Evolutionary conservation across 2,888 invertebrate genomes (phyloP).

Genomic region (Rotaria socialis): DNA sequence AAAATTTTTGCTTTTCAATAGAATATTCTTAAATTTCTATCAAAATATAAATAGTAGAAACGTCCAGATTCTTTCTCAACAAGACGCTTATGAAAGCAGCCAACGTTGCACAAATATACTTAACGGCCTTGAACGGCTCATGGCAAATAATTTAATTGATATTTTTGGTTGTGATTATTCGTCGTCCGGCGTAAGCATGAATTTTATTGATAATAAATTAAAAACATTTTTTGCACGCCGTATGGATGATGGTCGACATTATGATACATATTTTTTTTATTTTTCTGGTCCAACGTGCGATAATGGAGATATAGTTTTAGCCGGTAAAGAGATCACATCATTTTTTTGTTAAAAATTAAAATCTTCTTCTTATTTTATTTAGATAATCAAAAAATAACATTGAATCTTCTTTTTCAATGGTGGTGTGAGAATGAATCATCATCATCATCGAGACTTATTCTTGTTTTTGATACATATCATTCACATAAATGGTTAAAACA

Average conservation of each 20-base stretch:
- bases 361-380: conserved; percentile 42
- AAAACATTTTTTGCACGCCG: conserved; percentile 49
- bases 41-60: conserved; percentile 47
- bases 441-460: conserved; percentile 52
- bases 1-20: not conserved
- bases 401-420: conserved; percentile 54
- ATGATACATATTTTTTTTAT: conserved; percentile 58
- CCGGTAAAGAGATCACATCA: conserved; percentile 51
- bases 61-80: conserved; percentile 51
- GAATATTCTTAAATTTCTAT: not conserved
- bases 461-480: conserved; percentile 54
- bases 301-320: conserved; percentile 58
- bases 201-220: conserved; percentile 51
- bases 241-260: conserved; percentile 57
- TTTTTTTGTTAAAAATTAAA: not conserved
- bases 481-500: conserved; percentile 54
- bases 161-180: conserved; percentile 58
- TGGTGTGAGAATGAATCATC: conserved; percentile 50
- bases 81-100: conserved; percentile 52
- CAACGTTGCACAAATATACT: conserved; percentile 52
- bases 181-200: conserved; percentile 54
- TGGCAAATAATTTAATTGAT: conserved; percentile 56
- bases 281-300: conserved; percentile 57
- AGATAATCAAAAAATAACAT: conserved; percentile 52
- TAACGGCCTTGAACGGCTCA: conserved; percentile 53